Percentiles rank a stretch among this genome's conserved stretches.
Evolutionary conservation across 2,888 invertebrate species (phyloP).

Genomic region (Acanthosoma haemorrhoidale): DNA sequence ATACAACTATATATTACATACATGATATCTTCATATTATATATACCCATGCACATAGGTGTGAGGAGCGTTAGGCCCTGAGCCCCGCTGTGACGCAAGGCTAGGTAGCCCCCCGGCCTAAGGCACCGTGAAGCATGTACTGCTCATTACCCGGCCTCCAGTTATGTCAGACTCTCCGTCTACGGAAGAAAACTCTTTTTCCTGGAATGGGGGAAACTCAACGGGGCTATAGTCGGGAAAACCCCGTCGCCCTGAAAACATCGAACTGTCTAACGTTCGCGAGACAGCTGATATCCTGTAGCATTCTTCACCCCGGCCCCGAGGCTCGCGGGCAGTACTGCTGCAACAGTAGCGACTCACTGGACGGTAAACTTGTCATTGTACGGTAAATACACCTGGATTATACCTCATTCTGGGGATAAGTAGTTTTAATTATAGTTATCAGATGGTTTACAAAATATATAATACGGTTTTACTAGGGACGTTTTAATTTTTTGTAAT

Average conservation of each 20-base stretch:
- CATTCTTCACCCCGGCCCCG: too few relatives aligned
- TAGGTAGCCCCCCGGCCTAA: too few relatives aligned
- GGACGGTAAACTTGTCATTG: too few relatives aligned
- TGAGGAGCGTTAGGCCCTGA: neutral
- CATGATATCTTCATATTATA: neutral
- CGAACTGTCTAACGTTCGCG: neutral
- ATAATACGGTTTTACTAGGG: too few relatives aligned
- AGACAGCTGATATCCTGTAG: neutral
- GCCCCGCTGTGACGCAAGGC: constrained; percentile 2
- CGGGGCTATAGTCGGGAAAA: neutral
- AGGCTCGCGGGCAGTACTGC: too few relatives aligned
- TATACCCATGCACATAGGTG: neutral
- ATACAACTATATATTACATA: neutral
- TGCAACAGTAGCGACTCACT: too few relatives aligned
- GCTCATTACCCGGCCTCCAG: constrained; percentile 8
- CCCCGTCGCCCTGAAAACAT: neutral
- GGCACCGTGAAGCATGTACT: constrained; percentile 26
- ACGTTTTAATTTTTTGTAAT: too few relatives aligned
- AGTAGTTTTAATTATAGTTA: too few relatives aligned
- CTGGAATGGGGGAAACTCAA: constrained; percentile 13
- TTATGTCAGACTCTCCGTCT: constrained; percentile 21
- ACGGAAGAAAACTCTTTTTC: constrained; percentile 24
- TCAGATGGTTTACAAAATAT: too few relatives aligned
- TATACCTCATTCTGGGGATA: too few relatives aligned
- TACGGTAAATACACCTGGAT: too few relatives aligned